phyloP scores from a whole-genome alignment of 2,797 vertebrate genomes.

The Sandelia bainsii region DNA sequence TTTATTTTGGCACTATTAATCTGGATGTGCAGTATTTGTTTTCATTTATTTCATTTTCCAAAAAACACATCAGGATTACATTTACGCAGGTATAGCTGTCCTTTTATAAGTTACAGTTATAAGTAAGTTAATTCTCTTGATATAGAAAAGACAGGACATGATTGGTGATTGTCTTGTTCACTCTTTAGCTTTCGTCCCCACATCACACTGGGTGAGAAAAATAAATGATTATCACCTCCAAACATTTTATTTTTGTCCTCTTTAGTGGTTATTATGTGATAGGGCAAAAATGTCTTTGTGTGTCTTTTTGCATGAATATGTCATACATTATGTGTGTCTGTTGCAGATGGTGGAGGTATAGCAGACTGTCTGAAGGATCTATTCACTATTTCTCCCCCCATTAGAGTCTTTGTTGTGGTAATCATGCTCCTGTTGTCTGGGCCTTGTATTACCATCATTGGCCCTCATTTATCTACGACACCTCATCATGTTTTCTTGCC shows the following conservation, averaged over 20 bases:
- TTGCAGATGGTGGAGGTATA: constrained; percentile 21
- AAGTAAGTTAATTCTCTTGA: not conserved
- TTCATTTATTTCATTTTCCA: too few species aligned
- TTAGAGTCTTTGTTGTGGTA: constrained; percentile 67
- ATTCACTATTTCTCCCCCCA: constrained; percentile 47
- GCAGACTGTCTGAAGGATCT: constrained; percentile 49
- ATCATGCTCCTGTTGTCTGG: constrained; percentile 34
- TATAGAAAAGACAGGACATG: constrained; percentile 4
- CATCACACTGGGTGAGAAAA: constrained; percentile 24
- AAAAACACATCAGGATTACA: not conserved
- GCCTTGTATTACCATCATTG: constrained; percentile 39
- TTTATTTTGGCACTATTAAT: too few species aligned
- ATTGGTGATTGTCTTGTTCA: not conserved
- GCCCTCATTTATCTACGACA: constrained; percentile 33
- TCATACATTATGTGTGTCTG: constrained; percentile 4
- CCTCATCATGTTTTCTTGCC: constrained; percentile 33
- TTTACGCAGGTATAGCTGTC: not conserved
- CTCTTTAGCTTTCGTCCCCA: not conserved
- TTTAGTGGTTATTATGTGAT: not conserved
- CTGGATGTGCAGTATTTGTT: too few species aligned
- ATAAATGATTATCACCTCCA: constrained; percentile 16
- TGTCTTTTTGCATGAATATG: constrained; percentile 8
- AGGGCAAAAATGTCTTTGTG: not conserved
- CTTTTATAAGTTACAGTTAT: not conserved
- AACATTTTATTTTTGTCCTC: constrained; percentile 26